phyloP scores from a whole-genome alignment of 2,888 invertebrate genomes.

The Colletes collaris region DNA sequence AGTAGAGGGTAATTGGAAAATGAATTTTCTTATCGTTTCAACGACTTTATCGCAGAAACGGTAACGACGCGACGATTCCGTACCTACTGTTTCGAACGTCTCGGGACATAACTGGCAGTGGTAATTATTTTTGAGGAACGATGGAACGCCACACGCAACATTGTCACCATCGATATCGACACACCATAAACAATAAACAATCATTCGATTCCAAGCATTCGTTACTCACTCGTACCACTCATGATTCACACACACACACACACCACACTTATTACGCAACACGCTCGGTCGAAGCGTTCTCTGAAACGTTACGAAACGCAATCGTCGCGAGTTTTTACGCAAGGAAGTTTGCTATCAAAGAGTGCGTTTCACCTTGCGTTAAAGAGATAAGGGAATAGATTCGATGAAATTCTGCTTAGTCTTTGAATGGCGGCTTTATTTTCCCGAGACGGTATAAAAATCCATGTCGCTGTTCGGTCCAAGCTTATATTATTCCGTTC shows the following conservation, averaged over 20 bases:
- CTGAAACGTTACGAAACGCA: neutral
- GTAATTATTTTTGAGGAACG: slow-evolving; percentile 3
- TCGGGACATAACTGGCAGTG: neutral
- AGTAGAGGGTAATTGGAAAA: neutral
- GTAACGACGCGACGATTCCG: neutral
- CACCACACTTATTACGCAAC: neutral
- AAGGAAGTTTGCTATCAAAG: neutral
- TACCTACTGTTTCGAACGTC: neutral
- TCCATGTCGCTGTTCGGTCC: slow-evolving; percentile 40
- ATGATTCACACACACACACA: no score
- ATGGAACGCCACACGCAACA: no score
- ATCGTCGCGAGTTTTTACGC: neutral
- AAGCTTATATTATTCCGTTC: slow-evolving; percentile 59
- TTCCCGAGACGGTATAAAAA: slow-evolving; percentile 54
- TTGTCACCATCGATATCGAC: no score
- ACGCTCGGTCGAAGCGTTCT: no score
- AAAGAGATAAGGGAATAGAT: slow-evolving; percentile 51
- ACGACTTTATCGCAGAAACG: neutral
- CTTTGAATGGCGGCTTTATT: slow-evolving; percentile 54
- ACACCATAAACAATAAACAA: no score
- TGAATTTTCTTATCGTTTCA: neutral
- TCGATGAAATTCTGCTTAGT: slow-evolving; percentile 26
- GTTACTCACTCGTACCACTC: no score
- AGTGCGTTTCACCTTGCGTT: neutral
- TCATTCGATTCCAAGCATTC: no score